A percentile compares a stretch with the other conserved stretches of the same genome.
phyloP scores from a whole-genome alignment of 2,888 invertebrate genomes.

The Spicauda simplicius region DNA sequence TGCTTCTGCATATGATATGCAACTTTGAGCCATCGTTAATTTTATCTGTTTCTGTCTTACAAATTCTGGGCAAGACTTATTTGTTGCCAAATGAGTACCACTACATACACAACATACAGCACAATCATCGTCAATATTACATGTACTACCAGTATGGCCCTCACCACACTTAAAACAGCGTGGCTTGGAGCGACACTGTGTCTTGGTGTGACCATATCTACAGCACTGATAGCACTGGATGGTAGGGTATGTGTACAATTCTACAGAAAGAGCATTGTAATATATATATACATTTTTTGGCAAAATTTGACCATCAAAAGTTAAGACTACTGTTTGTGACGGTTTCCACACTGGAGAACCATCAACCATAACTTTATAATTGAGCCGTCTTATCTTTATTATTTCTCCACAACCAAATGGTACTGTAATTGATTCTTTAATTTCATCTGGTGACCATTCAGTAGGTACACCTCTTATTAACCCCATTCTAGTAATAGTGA shows the following conservation, averaged over 20 bases:
- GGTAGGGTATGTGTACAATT: neutral
- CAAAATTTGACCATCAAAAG: conserved; percentile 31
- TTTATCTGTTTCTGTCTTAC: neutral
- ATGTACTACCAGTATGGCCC: conserved; percentile 6
- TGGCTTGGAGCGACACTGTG: conserved; percentile 11
- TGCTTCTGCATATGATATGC: neutral
- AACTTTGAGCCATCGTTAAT: neutral
- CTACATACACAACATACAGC: neutral
- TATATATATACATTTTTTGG: conserved; percentile 23
- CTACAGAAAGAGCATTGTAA: conserved; percentile 16
- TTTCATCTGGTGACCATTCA: conserved; percentile 14
- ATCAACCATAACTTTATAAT: conserved; percentile 9
- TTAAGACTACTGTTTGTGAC: conserved; percentile 19
- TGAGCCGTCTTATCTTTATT: conserved; percentile 8
- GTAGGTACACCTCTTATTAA: neutral
- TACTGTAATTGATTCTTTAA: conserved; percentile 2
- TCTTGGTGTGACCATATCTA: conserved; percentile 1
- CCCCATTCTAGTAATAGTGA: neutral
- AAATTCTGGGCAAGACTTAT: neutral
- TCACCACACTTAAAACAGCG: conserved; percentile 11
- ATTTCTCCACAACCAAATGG: conserved; percentile 20
- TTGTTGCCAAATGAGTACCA: neutral
- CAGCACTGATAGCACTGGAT: neutral
- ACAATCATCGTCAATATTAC: neutral
- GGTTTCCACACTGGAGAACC: conserved; percentile 5